Evolutionary conservation across 2,113 vertebrate species (phyloP).

Genomic region (Scophthalmus maximus): DNA sequence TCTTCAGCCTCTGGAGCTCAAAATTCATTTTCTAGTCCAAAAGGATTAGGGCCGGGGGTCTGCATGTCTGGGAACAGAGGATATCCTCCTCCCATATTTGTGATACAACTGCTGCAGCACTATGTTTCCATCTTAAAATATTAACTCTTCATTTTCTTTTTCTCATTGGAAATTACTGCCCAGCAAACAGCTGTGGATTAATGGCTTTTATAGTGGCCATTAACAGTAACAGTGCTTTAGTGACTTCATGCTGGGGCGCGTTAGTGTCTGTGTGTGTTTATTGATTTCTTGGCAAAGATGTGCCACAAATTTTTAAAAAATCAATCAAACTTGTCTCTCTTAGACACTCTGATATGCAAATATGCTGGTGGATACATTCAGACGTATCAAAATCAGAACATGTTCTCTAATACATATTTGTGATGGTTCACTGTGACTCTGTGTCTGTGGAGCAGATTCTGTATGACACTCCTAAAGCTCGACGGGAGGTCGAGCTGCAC

Average conservation of each 20-base stretch:
- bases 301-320: neutral
- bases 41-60: neutral
- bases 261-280: neutral
- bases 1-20: neutral
- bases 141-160: no score
- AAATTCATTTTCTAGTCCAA: neutral
- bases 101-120: neutral
- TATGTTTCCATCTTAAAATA: no score
- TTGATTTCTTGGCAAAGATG: slow-evolving; percentile 20
- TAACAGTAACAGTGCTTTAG: neutral
- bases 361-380: no score
- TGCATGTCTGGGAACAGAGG: neutral
- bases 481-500: slow-evolving; percentile 94
- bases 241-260: neutral
- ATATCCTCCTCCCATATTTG: neutral
- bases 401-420: no score
- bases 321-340: neutral
- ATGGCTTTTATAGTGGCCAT: slow-evolving; percentile 2
- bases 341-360: neutral
- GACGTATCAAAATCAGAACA: no score
- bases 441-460: slow-evolving; percentile 73
- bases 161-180: no score
- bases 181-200: slow-evolving; percentile 2
- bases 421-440: no score
- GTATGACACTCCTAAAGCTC: slow-evolving; percentile 93